Percentiles rank a stretch among this genome's conserved stretches.
These are phyloP conservation scores for Panthera leo DNA, from an alignment of 2,113 vertebrate genomes.

Conservation along the genomic window DNA sequence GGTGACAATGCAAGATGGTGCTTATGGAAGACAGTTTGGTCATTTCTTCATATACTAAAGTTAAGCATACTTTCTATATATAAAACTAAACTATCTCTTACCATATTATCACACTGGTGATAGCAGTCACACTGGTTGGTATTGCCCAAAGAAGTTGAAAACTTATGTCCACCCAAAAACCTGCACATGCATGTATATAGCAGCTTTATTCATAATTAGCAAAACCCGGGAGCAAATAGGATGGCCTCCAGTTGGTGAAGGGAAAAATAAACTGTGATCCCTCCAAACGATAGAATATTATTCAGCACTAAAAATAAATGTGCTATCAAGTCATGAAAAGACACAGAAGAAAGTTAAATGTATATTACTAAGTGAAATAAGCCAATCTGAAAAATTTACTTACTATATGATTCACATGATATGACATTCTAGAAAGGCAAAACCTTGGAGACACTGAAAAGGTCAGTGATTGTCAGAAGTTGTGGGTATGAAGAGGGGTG, in stretches of 20 bases:
- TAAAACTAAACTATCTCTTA: background rate
- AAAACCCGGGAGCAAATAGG: background rate
- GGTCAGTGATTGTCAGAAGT: background rate
- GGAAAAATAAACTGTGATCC: background rate
- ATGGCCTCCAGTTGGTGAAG: background rate
- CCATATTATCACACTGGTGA: background rate
- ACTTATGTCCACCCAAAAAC: background rate
- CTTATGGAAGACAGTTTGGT: background rate
- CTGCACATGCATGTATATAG: background rate
- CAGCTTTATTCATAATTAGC: background rate
- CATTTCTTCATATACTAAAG: background rate
- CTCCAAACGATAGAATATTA: background rate
- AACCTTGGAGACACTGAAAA: background rate
- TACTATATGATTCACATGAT: background rate
- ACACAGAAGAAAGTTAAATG: background rate
- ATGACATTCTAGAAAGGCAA: background rate
- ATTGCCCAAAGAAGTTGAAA: background rate
- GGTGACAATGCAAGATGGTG: background rate
- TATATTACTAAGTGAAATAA: background rate
- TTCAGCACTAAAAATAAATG: background rate
- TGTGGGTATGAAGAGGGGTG: background rate
- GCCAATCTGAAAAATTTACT: background rate
- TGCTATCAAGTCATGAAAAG: background rate
- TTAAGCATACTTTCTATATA: background rate
- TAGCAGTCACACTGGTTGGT: background rate